phyloP scores from a whole-genome alignment of 2,797 vertebrate genomes.

The Sebastes alutus region DNA sequence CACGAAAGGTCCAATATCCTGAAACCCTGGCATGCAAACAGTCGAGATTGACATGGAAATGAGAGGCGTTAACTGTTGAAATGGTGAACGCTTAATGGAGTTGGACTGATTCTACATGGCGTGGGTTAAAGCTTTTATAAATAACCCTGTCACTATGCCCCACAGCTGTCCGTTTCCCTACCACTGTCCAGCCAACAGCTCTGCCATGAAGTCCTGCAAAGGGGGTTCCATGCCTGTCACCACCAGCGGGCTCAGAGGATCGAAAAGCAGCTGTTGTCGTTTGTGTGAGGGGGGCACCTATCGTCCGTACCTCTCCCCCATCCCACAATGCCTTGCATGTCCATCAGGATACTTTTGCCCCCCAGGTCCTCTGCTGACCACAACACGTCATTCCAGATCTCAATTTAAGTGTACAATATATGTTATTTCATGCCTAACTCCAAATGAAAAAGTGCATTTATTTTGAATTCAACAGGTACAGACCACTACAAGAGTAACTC shows the following conservation, averaged over 20 bases:
- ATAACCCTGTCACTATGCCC: constrained; percentile 51
- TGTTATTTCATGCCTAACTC: background rate
- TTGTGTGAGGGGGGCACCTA: constrained; percentile 88
- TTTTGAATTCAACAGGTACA: constrained; percentile 71
- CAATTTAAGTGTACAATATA: background rate
- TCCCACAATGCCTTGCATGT: constrained; percentile 84
- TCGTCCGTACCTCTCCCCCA: constrained; percentile 59
- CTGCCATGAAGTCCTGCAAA: constrained; percentile 77
- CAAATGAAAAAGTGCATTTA: background rate
- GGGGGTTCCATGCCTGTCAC: constrained; percentile 88
- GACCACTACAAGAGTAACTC: constrained; percentile 79
- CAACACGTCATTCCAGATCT: background rate
- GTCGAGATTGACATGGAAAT: background rate
- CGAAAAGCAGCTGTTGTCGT: constrained; percentile 83
- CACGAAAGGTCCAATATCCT: background rate
- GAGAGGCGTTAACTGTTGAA: background rate
- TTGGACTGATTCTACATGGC: background rate
- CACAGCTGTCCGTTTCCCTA: constrained; percentile 90
- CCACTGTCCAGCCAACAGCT: constrained; percentile 89
- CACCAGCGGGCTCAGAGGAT: constrained; percentile 82
- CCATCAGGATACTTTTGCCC: constrained; percentile 89
- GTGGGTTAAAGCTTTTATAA: constrained; percentile 36
- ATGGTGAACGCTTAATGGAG: background rate
- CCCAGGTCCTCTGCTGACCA: constrained; percentile 72
- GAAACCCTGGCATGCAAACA: background rate